Percentiles rank a stretch among this genome's conserved stretches.
phyloP scores from a whole-genome alignment of 2,888 invertebrate species.

The Platyscelio sp. region DNA sequence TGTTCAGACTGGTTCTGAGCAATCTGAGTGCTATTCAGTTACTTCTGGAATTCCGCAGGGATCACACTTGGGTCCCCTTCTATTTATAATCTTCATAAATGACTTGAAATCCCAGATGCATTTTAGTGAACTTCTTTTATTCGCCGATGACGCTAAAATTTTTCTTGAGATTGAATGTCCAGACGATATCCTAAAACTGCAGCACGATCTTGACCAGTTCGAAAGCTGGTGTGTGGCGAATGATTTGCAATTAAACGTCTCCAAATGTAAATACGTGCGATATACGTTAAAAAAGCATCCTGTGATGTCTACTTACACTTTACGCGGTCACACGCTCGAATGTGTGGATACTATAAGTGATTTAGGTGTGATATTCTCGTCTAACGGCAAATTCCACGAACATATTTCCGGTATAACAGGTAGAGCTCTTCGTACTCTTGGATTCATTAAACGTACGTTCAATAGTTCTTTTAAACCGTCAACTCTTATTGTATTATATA shows the following conservation, averaged over 20 bases:
- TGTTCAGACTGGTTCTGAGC: not conserved
- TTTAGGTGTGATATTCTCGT: not conserved
- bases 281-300: not conserved
- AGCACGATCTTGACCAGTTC: not conserved
- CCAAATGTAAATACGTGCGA: not conserved
- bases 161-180: not conserved
- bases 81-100: not conserved
- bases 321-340: not conserved
- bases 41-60: conserved; percentile 26
- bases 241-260: not conserved
- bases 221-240: not conserved
- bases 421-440: not conserved
- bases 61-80: conserved; percentile 21
- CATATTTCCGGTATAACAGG: not conserved
- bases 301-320: not conserved
- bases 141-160: conserved; percentile 13
- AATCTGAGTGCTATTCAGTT: not conserved
- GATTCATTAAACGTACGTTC: not conserved
- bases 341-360: not conserved
- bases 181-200: not conserved
- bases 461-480: not conserved
- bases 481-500: not conserved
- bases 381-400: not conserved
- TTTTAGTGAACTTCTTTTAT: conserved; percentile 2
- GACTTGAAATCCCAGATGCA: not conserved